A percentile compares a stretch with the other conserved stretches of the same genome.
phyloP scores from a whole-genome alignment of 2,888 invertebrate species.

The Hypselothyrea guttata region DNA sequence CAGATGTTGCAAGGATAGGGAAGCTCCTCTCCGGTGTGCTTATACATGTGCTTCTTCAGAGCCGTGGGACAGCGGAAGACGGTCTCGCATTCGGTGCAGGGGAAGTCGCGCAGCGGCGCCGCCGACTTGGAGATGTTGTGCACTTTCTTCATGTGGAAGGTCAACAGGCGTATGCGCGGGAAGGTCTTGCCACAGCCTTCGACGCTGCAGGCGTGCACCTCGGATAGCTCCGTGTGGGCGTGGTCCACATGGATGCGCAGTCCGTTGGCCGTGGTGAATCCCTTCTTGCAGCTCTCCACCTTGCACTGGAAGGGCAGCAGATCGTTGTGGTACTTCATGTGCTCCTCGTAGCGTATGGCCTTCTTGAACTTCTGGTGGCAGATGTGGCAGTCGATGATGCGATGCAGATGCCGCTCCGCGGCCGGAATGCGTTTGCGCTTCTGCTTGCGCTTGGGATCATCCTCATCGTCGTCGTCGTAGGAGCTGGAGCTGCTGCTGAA shows the following conservation, averaged over 20 bases:
- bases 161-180: conserved; percentile 76
- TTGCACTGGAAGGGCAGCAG: conserved; percentile 78
- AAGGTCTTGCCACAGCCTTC: conserved; percentile 78
- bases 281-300: conserved; percentile 76
- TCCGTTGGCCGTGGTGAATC: conserved; percentile 78
- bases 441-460: conserved; percentile 40
- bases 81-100: conserved; percentile 80
- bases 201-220: conserved; percentile 72
- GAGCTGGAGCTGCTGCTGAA: conserved; percentile 36
- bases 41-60: conserved; percentile 80
- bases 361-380: conserved; percentile 80
- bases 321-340: conserved; percentile 80
- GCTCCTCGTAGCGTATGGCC: conserved; percentile 75
- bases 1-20: conserved; percentile 80
- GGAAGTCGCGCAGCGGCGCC: conserved; percentile 73
- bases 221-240: conserved; percentile 78
- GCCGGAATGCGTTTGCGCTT: conserved; percentile 69
- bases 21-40: conserved; percentile 79
- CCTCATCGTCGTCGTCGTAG: conserved; percentile 43
- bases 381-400: conserved; percentile 79
- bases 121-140: conserved; percentile 74
- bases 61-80: conserved; percentile 80
- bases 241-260: conserved; percentile 77
- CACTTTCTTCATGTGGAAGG: conserved; percentile 76
- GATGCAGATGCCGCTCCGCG: conserved; percentile 71